Percentiles rank a stretch among this genome's conserved stretches.
Evolutionary conservation across 2,797 vertebrate genomes (phyloP).

Genomic region (Columba guinea): DNA sequence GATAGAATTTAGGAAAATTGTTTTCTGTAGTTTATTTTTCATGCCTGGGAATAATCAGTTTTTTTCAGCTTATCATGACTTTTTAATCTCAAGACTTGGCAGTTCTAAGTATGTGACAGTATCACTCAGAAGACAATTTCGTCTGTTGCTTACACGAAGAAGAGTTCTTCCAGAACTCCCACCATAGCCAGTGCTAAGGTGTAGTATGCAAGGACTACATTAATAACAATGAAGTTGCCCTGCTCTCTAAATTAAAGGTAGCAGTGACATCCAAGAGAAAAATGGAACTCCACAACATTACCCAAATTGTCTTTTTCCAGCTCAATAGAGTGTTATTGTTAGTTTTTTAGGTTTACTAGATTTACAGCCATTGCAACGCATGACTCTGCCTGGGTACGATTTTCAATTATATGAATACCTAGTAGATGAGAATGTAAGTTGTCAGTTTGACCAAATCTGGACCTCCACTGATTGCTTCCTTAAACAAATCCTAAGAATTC

Average conservation of each 20-base stretch:
- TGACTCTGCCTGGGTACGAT: background rate
- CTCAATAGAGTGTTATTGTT: background rate
- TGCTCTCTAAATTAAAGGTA: background rate
- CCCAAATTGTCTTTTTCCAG: background rate
- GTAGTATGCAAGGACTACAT: background rate
- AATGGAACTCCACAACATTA: background rate
- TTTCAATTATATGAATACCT: background rate
- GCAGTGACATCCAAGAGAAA: background rate
- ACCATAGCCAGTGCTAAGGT: background rate
- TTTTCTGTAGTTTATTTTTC: slow-evolving; percentile 5
- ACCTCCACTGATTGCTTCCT: background rate
- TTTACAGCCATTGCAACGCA: accelerated
- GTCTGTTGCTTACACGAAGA: background rate
- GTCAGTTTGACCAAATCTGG: background rate
- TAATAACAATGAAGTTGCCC: background rate
- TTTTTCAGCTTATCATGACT: background rate
- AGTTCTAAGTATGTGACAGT: background rate
- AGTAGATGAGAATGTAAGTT: background rate
- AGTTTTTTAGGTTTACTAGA: background rate
- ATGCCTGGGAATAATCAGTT: background rate
- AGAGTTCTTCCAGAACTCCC: background rate
- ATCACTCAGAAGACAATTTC: background rate
- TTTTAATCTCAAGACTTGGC: background rate
- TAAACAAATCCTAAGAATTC: background rate
- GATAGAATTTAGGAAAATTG: background rate